Percentiles rank a stretch among this genome's conserved stretches.
These are phyloP conservation scores for Serripes groenlandicus DNA, from an alignment of 2,888 invertebrate species.

Conservation along the genomic window DNA sequence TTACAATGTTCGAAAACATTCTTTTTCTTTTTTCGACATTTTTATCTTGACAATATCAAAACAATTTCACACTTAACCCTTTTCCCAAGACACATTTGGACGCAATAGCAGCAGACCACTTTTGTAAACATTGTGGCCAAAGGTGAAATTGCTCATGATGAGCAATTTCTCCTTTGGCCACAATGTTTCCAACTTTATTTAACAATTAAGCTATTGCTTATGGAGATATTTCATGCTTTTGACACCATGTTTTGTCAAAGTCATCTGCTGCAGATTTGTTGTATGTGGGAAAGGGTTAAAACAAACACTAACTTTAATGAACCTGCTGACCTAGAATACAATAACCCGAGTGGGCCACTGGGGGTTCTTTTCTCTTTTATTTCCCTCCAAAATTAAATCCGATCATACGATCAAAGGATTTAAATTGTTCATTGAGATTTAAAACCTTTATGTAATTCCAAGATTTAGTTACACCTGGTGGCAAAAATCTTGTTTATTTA, in stretches of 20 bases:
- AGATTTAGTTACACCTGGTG: background rate
- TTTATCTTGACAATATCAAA: too few relatives aligned
- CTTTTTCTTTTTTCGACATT: too few relatives aligned
- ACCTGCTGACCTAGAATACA: background rate
- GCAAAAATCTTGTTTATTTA: constrained; percentile 1
- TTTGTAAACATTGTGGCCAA: too few relatives aligned
- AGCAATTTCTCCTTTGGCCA: too few relatives aligned
- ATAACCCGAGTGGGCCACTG: background rate
- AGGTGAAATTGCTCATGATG: too few relatives aligned
- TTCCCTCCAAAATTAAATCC: background rate
- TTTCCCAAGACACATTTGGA: too few relatives aligned
- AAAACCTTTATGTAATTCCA: background rate
- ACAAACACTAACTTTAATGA: background rate
- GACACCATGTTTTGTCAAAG: background rate
- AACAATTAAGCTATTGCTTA: too few relatives aligned
- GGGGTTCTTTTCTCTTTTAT: background rate
- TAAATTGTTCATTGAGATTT: background rate
- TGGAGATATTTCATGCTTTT: background rate
- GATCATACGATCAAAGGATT: constrained; percentile 5
- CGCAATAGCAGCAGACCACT: too few relatives aligned
- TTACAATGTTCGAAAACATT: too few relatives aligned
- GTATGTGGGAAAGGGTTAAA: background rate
- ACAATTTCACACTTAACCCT: too few relatives aligned
- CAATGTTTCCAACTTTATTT: too few relatives aligned
- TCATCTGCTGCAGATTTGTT: background rate